phyloP scores from a whole-genome alignment of 2,797 vertebrate genomes.

The Hephaestus fuliginosus region DNA sequence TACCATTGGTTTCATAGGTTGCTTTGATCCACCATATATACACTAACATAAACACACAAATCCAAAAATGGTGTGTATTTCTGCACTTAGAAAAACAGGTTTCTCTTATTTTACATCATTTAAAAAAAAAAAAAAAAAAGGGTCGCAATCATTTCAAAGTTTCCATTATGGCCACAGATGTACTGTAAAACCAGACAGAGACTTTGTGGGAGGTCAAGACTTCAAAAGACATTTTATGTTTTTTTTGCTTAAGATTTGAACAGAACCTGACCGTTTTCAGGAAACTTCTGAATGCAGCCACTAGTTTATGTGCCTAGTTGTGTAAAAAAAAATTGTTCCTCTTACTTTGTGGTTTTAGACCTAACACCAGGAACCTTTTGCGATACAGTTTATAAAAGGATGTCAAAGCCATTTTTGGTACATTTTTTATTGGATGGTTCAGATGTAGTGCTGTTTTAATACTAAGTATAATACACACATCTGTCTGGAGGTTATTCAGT shows the following conservation, averaged over 20 bases:
- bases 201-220: constrained; percentile 75
- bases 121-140: constrained; percentile 2
- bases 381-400: constrained; percentile 87
- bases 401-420: constrained; percentile 90
- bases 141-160: constrained; percentile 52
- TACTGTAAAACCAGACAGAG: constrained; percentile 75
- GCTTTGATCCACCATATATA: constrained; percentile 72
- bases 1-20: constrained; percentile 68
- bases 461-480: constrained; percentile 80
- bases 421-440: constrained; percentile 84
- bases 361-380: constrained; percentile 82
- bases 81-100: constrained; percentile 65
- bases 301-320: constrained; percentile 88
- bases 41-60: constrained; percentile 67
- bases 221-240: constrained; percentile 61
- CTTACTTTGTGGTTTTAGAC: constrained; percentile 79
- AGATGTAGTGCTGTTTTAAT: constrained; percentile 85
- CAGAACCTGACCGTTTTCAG: constrained; percentile 76
- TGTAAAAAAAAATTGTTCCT: constrained; percentile 69
- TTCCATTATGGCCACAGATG: constrained; percentile 65
- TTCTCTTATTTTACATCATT: constrained; percentile 54
- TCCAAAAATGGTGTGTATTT: constrained; percentile 63
- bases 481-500: constrained; percentile 79
- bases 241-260: constrained; percentile 69
- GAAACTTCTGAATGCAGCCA: constrained; percentile 80